Conservation (phyloP, 2,797 vertebrate species). For the Danio albolineatus region DNA sequence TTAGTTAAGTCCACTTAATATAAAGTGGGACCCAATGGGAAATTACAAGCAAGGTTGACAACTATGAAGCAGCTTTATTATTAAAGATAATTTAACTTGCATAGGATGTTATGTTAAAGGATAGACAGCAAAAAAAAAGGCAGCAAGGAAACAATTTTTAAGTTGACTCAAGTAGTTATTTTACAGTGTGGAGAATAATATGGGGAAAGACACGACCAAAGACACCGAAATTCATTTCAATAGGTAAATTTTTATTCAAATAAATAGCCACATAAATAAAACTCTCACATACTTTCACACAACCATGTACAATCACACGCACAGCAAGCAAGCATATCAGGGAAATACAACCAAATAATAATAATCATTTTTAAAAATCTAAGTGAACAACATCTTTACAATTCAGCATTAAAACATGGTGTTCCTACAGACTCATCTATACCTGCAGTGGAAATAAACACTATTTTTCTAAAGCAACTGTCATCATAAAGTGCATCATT, state of each 20-base stretch:
- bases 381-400: slow-evolving; percentile 52
- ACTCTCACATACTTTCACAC: slow-evolving; percentile 64
- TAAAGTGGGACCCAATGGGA: too few species aligned
- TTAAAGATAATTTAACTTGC: too few species aligned
- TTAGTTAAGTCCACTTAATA: too few species aligned
- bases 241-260: slow-evolving; percentile 83
- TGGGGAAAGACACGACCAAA: not conserved
- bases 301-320: slow-evolving; percentile 57
- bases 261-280: slow-evolving; percentile 88
- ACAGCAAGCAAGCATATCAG: slow-evolving; percentile 75
- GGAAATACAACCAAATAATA: slow-evolving; percentile 70
- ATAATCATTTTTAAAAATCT: slow-evolving; percentile 60
- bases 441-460: slow-evolving; percentile 66
- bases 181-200: not conserved
- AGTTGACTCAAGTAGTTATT: too few species aligned
- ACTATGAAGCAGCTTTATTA: too few species aligned
- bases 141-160: too few species aligned
- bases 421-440: slow-evolving; percentile 66
- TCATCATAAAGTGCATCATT: slow-evolving; percentile 79
- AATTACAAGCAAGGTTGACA: not conserved
- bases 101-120: too few species aligned
- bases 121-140: too few species aligned
- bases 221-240: slow-evolving; percentile 59
- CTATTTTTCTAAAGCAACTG: slow-evolving; percentile 66
- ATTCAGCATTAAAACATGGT: slow-evolving; percentile 72